These are phyloP conservation scores for Equus quagga DNA, from an alignment of 2,113 vertebrate species.

Conservation along the genomic window DNA sequence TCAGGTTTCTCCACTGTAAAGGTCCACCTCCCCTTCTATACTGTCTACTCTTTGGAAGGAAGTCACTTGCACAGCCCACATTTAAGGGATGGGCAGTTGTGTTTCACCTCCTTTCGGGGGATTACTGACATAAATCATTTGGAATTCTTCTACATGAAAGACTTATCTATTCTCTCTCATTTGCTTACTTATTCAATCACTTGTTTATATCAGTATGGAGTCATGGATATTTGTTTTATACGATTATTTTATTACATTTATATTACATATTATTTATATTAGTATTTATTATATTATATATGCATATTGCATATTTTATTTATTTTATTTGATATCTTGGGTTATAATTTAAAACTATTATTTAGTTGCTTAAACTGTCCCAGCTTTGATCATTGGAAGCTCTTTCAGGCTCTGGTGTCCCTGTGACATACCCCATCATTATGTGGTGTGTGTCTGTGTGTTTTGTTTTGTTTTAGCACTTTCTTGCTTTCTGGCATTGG, in stretches of 20 bases:
- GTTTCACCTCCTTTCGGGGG: background rate
- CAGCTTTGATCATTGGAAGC: background rate
- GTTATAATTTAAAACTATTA: background rate
- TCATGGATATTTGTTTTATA: background rate
- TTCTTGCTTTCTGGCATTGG: background rate
- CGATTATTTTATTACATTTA: background rate
- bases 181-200: constrained; percentile 27
- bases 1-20: background rate
- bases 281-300: background rate
- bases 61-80: background rate
- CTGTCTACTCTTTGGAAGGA: background rate
- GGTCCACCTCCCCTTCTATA: background rate
- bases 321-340: background rate
- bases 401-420: background rate
- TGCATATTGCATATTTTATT: background rate
- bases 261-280: background rate
- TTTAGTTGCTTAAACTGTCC: background rate
- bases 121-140: background rate
- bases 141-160: constrained; percentile 15
- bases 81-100: background rate
- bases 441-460: background rate
- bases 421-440: background rate
- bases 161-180: background rate
- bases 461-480: background rate
- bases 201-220: background rate